phyloP scores from a whole-genome alignment of 2,797 vertebrate genomes.

The Merluccius polli region DNA sequence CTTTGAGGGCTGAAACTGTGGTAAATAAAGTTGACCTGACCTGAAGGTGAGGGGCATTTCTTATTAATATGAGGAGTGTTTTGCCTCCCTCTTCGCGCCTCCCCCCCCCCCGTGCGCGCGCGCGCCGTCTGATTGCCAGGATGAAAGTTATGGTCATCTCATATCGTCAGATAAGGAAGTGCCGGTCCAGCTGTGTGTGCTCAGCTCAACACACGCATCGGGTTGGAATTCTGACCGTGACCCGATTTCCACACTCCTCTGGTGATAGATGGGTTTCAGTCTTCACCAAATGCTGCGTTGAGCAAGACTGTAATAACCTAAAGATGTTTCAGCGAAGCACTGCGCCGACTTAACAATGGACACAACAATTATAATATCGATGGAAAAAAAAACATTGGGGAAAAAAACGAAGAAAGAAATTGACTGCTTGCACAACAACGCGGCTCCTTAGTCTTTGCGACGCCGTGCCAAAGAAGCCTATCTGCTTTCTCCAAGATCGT shows the following conservation, averaged over 20 bases:
- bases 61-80: background rate
- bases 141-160: conserved; percentile 29
- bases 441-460: background rate
- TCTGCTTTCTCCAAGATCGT: background rate
- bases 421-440: background rate
- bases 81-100: background rate
- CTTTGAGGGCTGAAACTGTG: background rate
- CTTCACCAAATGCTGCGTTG: conserved; percentile 3
- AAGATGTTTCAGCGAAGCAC: background rate
- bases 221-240: conserved; percentile 54
- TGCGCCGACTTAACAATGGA: background rate
- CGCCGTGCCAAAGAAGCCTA: background rate
- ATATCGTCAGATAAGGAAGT: conserved; percentile 34
- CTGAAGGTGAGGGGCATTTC: background rate
- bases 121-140: conserved; percentile 21
- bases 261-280: conserved; percentile 52
- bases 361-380: background rate
- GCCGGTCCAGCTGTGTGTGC: conserved; percentile 62
- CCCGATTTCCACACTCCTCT: conserved; percentile 35
- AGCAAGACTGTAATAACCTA: conserved; percentile 12
- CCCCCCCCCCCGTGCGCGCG: too few species aligned
- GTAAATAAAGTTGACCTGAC: background rate
- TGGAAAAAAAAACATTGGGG: background rate
- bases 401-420: background rate
- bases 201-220: conserved; percentile 35